Evolutionary conservation across 2,888 invertebrate genomes (phyloP), one percentile per base, ranked within the genome.

Genomic region (Galerucella pusilla): DNA sequence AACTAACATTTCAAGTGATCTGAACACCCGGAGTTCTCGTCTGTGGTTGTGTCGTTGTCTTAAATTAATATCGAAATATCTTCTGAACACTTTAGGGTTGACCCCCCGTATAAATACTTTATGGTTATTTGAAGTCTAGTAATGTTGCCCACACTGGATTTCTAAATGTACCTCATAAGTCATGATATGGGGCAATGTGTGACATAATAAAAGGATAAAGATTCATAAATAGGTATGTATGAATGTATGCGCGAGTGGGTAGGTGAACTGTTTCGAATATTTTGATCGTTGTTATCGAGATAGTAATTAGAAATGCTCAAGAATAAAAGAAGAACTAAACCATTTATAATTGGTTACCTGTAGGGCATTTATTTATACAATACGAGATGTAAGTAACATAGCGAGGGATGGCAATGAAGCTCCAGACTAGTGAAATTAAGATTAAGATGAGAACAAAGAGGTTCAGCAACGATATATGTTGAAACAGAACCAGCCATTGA

Each of bases 181-280:
- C 63, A 63, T 63, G 63, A 63, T 63, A 63, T 63, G 63, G 63
- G 63, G 63, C 63, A 63, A 63, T 25, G 28, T 59, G 25, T 59
- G 59, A 59, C 59, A 59, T 59, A 59, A 59, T 59, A 59, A 20
- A 25, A 25, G 59, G 59, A 59, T 59, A 59, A 59, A 59, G 59
- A 59, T 59, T 59, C 59, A 59, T 59, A 59, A 59, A 63, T 25
- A 63, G 63, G 63, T 63, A 63, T 35, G 63, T 63, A 63, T 35
- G 63, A 35, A 63, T 14, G 63, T 25, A 63, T 49, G 49, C 14
- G 14, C 28, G 63, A 63, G 63, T 63, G 63, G 63, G 63, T 28
- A 35, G 63, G 14, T 9, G n/a, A 35, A 35, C 35, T 35, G 42
- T 4, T 35, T 63, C 42, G 63, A 63, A 63, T 63, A 63, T 35